Conservation (phyloP, 2,113 vertebrate species). For the Orthonyx spaldingii region DNA sequence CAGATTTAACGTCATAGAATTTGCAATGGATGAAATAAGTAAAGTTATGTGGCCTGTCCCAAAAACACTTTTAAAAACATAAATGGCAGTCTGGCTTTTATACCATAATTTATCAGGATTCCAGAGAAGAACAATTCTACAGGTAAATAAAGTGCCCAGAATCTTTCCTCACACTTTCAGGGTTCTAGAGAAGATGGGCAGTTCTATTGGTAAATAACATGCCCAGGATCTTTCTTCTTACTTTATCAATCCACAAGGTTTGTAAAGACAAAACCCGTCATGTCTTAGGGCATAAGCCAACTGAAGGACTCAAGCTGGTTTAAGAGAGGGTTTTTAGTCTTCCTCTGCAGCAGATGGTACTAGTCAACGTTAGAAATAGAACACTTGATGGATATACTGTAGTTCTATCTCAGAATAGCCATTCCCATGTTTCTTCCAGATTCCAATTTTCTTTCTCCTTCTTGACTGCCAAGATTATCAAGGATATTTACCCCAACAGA, state of each 20-base stretch:
- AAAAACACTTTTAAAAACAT: neutral
- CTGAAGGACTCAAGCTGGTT: neutral
- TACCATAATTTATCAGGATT: neutral
- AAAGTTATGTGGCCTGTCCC: neutral
- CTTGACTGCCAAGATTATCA: neutral
- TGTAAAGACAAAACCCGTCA: neutral
- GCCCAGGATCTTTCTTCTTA: neutral
- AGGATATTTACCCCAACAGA: neutral
- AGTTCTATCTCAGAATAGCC: neutral
- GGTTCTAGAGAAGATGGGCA: neutral
- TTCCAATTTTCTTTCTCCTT: neutral
- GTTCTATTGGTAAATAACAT: neutral
- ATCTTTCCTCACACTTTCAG: neutral
- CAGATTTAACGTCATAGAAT: neutral
- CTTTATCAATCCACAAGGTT: neutral
- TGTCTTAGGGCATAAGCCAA: neutral
- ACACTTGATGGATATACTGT: constrained; percentile 1
- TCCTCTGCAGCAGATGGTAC: neutral
- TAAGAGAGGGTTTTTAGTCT: neutral
- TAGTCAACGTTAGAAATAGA: neutral
- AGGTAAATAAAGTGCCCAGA: neutral
- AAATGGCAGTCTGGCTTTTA: neutral
- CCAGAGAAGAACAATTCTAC: neutral
- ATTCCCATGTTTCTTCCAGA: constrained; percentile 33
- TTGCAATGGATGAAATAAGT: neutral